Percentiles rank a stretch among this genome's conserved stretches.
These are phyloP conservation scores for Megalops cyprinoides DNA, from an alignment of 2,797 vertebrate species.

Conservation along the genomic window DNA sequence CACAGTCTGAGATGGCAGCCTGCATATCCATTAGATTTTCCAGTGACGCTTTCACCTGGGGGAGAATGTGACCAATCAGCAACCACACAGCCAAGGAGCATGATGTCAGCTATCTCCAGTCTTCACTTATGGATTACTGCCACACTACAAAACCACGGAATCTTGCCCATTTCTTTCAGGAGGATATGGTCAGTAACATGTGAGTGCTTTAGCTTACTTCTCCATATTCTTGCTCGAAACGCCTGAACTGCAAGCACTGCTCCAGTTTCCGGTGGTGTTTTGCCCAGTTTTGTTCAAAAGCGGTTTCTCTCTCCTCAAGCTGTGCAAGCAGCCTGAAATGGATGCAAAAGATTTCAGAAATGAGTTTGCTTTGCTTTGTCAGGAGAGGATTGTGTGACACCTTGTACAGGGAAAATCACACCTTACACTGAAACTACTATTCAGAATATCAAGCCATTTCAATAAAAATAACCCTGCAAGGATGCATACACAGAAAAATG, in stretches of 20 bases:
- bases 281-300: conserved; percentile 90
- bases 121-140: neutral
- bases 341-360: conserved; percentile 21
- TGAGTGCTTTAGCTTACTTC: conserved; percentile 66
- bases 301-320: conserved; percentile 91
- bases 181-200: neutral
- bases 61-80: conserved; percentile 27
- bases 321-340: conserved; percentile 85
- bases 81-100: neutral
- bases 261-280: conserved; percentile 89
- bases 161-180: neutral
- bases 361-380: no score
- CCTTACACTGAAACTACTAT: neutral
- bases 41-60: conserved; percentile 70
- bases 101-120: neutral
- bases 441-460: neutral
- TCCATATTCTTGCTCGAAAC: conserved; percentile 91
- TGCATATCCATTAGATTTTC: conserved; percentile 69
- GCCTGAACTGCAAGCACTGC: conserved; percentile 89
- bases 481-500: neutral
- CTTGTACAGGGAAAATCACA: neutral
- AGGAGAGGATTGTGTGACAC: neutral
- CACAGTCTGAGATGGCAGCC: conserved; percentile 64
- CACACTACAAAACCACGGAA: neutral
- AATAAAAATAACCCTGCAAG: neutral